Conservation (phyloP, 2,113 vertebrate genomes). For the Semnornis frantzii region DNA sequence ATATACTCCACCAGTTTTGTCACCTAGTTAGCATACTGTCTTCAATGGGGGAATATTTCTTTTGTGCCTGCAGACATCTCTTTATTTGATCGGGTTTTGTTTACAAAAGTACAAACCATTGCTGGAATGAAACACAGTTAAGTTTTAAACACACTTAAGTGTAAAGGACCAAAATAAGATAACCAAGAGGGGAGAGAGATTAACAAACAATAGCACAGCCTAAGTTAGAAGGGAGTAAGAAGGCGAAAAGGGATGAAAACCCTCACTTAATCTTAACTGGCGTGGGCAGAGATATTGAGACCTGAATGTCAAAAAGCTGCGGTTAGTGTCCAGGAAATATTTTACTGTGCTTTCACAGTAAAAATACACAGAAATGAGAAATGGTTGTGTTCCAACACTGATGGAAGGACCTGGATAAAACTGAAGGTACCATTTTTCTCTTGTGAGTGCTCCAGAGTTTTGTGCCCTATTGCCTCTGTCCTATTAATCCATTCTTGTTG, state of each 20-base stretch:
- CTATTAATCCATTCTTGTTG: not conserved
- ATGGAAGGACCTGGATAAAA: not conserved
- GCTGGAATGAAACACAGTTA: not conserved
- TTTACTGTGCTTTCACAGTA: not conserved
- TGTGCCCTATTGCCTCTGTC: not conserved
- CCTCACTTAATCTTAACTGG: not conserved
- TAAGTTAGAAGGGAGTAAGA: not conserved
- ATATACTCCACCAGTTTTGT: not conserved
- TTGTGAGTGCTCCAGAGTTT: not conserved
- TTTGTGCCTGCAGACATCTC: not conserved
- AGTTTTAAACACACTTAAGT: not conserved
- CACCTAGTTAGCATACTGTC: not conserved
- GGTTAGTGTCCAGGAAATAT: not conserved
- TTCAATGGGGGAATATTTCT: not conserved
- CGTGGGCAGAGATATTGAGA: not conserved
- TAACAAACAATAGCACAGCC: not conserved
- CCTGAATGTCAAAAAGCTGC: not conserved
- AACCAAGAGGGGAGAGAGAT: not conserved
- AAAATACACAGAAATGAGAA: not conserved
- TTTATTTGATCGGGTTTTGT: not conserved
- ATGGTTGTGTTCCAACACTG: not conserved
- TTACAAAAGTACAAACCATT: not conserved
- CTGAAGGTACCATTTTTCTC: not conserved
- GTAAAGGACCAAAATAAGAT: not conserved
- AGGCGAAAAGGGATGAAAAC: not conserved